Percentiles rank a stretch among this genome's conserved stretches.
Conservation (phyloP, 2,888 invertebrate genomes). For the Camptogramma bilineatum region DNA sequence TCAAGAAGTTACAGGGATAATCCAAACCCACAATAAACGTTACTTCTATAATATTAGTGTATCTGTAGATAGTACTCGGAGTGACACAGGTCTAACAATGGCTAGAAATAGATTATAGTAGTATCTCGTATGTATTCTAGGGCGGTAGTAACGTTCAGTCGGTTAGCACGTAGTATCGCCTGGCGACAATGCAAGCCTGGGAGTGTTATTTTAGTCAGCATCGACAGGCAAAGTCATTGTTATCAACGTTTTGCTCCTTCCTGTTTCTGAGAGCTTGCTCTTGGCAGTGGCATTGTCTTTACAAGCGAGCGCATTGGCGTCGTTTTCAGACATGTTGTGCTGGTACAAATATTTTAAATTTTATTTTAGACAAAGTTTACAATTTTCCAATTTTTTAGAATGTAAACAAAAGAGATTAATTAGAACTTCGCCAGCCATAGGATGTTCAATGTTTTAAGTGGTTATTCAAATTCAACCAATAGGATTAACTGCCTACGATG, state of each 20-base stretch:
- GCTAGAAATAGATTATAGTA: constrained; percentile 5
- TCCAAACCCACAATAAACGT: too few relatives aligned
- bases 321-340: constrained; percentile 31
- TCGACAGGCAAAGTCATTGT: constrained; percentile 65
- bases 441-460: neutral
- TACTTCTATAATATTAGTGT: too few relatives aligned
- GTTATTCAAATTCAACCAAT: neutral
- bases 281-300: constrained; percentile 74
- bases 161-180: constrained; percentile 41
- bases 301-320: constrained; percentile 40
- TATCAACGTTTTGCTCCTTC: constrained; percentile 72
- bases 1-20: too few relatives aligned
- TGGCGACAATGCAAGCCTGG: constrained; percentile 66
- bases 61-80: neutral
- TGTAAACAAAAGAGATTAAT: neutral
- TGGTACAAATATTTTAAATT: neutral
- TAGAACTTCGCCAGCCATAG: neutral
- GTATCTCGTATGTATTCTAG: constrained; percentile 1
- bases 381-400: neutral
- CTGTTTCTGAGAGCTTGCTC: constrained; percentile 68
- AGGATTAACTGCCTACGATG: neutral
- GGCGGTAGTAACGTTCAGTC: constrained; percentile 42
- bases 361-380: neutral
- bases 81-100: constrained; percentile 5
- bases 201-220: constrained; percentile 77